Base-by-base conservation (phyloP, 2,888 invertebrate genomes). In the Tetanocera ferruginea region DNA sequence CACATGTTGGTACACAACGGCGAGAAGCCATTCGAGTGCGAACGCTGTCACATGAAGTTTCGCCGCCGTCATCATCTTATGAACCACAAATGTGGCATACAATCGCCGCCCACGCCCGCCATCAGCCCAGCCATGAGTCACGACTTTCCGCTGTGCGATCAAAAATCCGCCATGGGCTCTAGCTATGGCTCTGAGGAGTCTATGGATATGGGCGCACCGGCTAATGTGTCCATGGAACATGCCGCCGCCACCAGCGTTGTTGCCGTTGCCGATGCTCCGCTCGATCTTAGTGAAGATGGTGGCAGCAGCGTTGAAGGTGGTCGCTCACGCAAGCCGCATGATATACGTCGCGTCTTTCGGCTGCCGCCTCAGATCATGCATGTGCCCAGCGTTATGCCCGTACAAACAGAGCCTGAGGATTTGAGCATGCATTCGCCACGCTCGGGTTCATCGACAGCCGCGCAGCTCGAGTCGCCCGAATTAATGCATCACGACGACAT, bases 351-450 rank as follows among this genome's bases (percentile, higher is more conserved):
- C 37, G 91, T 92, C 0, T 90, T 91, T 80, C 89, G 91, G 17
- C 87, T 91, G 66, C 89, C 90, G 9, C 88, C 90, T 5, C 90
- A 90, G 57, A 88, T 89, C 77, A 84, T 87, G 81, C 90, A 87
- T 77, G 85, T 88, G 66, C 80, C 86, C 77, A 86, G 82, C 79
- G 86, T 86, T 49, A 87, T 93, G 69, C 96, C 96, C 23, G 96
- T 95, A 88, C 97, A 97, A 91, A 97, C 97, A 2, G 97, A 97
- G 89, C 97, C 97, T 8, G 97, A 97, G 88, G 97, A 97, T 88
- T 91, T 97, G 81, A 96, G 96, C 76, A 93, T 96, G 92, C 93
- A 92, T 67, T 86, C 88, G 77, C 88, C 89, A 0, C 86, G 88
- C 72, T 67, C 67, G 23, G 72, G 23, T 28, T n/a, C 43, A 11